Percentiles rank a stretch among this genome's conserved stretches.
These are phyloP conservation scores for Gisinianus flammeolus DNA, from an alignment of 2,888 invertebrate genomes.

Conservation along the genomic window DNA sequence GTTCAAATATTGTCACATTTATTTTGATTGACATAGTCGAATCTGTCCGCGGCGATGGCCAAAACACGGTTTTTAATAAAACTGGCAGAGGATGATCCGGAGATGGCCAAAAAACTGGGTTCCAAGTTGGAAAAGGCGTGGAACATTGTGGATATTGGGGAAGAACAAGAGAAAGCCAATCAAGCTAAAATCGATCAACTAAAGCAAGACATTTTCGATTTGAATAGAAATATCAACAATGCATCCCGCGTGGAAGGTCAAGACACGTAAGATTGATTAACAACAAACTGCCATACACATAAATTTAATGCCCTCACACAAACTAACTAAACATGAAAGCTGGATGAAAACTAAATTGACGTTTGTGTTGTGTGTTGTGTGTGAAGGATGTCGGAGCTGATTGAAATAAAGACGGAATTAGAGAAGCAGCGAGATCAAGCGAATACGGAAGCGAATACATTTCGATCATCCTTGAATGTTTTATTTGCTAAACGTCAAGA, in stretches of 20 bases:
- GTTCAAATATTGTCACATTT: not conserved
- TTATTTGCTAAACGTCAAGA: slow-evolving; percentile 33
- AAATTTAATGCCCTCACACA: too few relatives aligned
- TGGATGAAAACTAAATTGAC: too few relatives aligned
- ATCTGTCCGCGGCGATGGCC: slow-evolving; percentile 24
- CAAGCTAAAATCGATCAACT: slow-evolving; percentile 46
- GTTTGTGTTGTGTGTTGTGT: too few relatives aligned
- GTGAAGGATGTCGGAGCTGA: slow-evolving; percentile 50
- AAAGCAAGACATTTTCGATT: slow-evolving; percentile 50
- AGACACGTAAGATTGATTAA: slow-evolving; percentile 49
- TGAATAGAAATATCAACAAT: slow-evolving; percentile 49
- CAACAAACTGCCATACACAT: too few relatives aligned
- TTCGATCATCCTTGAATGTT: slow-evolving; percentile 42
- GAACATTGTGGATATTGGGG: slow-evolving; percentile 50
- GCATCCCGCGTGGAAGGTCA: slow-evolving; percentile 52
- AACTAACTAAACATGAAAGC: too few relatives aligned
- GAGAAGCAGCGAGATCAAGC: slow-evolving; percentile 43
- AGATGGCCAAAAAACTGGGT: slow-evolving; percentile 45
- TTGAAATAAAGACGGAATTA: slow-evolving; percentile 47
- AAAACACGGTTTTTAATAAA: slow-evolving; percentile 42
- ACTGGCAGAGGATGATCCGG: slow-evolving; percentile 53
- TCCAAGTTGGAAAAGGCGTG: slow-evolving; percentile 50
- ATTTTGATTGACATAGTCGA: not conserved
- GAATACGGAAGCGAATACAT: slow-evolving; percentile 42
- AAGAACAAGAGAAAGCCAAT: slow-evolving; percentile 26